phyloP scores from a whole-genome alignment of 2,888 invertebrate species.

The Chalcis sispes region DNA sequence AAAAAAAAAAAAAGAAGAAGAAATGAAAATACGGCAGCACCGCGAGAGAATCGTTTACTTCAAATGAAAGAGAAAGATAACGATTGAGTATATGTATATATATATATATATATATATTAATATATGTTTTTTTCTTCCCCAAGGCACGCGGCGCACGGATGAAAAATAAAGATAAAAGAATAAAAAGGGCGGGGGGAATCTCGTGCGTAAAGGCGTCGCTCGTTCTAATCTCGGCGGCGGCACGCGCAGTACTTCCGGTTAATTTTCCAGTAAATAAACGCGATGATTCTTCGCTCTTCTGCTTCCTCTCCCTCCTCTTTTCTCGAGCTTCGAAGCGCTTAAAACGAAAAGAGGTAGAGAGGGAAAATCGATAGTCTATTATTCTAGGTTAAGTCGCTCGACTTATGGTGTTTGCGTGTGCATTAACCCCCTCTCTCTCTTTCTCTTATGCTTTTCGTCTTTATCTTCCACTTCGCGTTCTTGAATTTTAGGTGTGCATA shows the following conservation, averaged over 20 bases:
- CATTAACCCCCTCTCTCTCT: too few species aligned
- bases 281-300: neutral
- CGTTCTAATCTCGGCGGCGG: constrained; percentile 52
- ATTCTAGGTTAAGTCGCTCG: constrained; percentile 67
- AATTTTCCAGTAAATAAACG: constrained; percentile 59
- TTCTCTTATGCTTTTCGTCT: too few species aligned
- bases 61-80: constrained; percentile 31
- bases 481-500: too few species aligned
- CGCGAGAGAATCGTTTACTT: neutral
- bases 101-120: too few species aligned
- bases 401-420: constrained; percentile 66
- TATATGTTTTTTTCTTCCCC: too few species aligned
- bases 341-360: neutral
- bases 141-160: neutral
- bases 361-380: constrained; percentile 71
- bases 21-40: constrained; percentile 3
- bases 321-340: neutral
- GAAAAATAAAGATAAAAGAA: neutral
- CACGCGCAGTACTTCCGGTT: constrained; percentile 49
- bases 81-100: constrained; percentile 17
- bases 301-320: too few species aligned
- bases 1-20: neutral
- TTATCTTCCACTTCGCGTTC: too few species aligned
- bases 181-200: constrained; percentile 14
- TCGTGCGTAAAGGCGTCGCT: constrained; percentile 30